Evolutionary conservation across 2,888 invertebrate genomes (phyloP), one percentile per base, ranked within the genome.

Genomic region (Mesorhabditis belari): DNA sequence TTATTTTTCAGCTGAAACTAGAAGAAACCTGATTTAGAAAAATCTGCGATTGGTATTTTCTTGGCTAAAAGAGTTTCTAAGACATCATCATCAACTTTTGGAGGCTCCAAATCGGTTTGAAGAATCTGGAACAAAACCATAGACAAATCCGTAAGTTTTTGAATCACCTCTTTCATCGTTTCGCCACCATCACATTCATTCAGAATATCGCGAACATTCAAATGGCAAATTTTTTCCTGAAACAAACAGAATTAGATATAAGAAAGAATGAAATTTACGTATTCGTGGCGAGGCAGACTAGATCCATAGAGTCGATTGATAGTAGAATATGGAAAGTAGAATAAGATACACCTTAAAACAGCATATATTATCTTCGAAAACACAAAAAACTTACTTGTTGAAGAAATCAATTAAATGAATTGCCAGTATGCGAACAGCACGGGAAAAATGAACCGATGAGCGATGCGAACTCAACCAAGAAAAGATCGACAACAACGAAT

Each of bases 401-500:
- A 67, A 58, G 58, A 73, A 73, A 19, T 67, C 68, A 4, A 62
- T 63, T n/a, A 71, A 44, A 27, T 62, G 60, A 3, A 69, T 64
- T 54, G 60, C 64, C n/a, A 71, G 52, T 26, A 71, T 66, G 6
- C 63, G 62, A 50, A 69, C 64, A 17, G 66, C 69, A 26, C 67
- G 24, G 0, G 67, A 35, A 44, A 71, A 69, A 12, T 66, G 62
- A 21, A 67, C 59, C 0, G 69, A 67, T 19, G 55, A 57, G 2
- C 61, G 57, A 57, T 69, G 65, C 9, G 62, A 59, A n/a, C 69
- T 60, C 4, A 73, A 63, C 73, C 73, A 73, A 2, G 63, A 64
- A 25, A 73, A 60, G 49, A 71, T 65, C 4, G 69, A 60, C 17
- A 62, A 53, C 44, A 73, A 50, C 6, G 73, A 71, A n/a, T 73